These are phyloP conservation scores for Guaruba guarouba DNA, from an alignment of 2,113 vertebrate species.

Conservation along the genomic window DNA sequence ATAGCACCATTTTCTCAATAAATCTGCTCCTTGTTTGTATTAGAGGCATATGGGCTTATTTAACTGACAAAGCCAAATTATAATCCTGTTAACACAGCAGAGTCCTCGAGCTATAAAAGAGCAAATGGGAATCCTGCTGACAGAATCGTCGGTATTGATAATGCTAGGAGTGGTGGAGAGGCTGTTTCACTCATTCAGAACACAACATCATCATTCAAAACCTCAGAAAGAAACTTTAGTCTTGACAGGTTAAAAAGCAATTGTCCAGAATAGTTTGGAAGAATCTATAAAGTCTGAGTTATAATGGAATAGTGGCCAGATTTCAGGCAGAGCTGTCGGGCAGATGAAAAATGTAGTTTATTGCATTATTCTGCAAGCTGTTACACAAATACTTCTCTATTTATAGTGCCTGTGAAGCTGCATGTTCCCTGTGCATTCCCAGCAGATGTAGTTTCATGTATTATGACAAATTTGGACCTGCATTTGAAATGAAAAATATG, in stretches of 20 bases:
- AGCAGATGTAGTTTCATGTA: background rate
- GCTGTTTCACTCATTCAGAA: background rate
- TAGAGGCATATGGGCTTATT: conserved; percentile 19
- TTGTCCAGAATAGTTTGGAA: background rate
- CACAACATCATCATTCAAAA: background rate
- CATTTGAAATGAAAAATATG: background rate
- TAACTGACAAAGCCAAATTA: background rate
- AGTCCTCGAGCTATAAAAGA: background rate
- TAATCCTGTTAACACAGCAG: background rate
- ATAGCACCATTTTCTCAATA: background rate
- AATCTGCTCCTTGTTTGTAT: background rate
- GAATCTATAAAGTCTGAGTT: background rate
- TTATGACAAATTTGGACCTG: background rate
- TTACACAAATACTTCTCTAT: background rate
- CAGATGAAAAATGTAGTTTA: background rate
- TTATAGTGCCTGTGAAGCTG: background rate
- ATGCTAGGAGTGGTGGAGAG: background rate
- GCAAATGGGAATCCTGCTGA: background rate
- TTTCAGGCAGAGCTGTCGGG: background rate
- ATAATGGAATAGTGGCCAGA: background rate
- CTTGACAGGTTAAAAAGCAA: background rate
- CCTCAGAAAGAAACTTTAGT: background rate
- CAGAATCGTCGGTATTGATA: background rate
- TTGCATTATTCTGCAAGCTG: background rate
- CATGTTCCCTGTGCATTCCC: background rate